Conservation (phyloP, 2,888 invertebrate species). For the Frankliniella intonsa region DNA sequence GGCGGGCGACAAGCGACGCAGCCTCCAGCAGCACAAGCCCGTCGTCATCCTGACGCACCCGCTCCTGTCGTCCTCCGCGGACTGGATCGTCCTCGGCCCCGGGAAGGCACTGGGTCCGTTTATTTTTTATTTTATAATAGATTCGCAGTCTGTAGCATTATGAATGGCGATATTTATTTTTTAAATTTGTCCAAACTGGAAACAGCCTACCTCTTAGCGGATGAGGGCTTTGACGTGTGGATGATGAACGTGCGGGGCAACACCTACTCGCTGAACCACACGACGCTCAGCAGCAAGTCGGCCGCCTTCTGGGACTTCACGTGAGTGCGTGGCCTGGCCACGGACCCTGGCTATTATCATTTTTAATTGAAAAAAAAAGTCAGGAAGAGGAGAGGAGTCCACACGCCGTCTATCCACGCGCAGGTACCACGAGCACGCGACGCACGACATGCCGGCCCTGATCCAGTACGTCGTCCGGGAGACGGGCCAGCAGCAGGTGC, state of each 20-base stretch:
- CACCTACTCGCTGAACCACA: slow-evolving; percentile 1
- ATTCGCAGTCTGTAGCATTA: no score
- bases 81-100: not conserved
- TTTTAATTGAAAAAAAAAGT: no score
- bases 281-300: not conserved
- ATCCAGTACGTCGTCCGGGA: not conserved
- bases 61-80: not conserved
- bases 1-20: no score
- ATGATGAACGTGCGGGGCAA: slow-evolving; percentile 1
- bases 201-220: not conserved
- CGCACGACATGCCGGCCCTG: not conserved
- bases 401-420: not conserved
- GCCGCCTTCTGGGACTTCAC: slow-evolving; percentile 3
- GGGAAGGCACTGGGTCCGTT: not conserved
- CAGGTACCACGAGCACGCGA: slow-evolving; percentile 12
- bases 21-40: not conserved
- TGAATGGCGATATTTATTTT: no score
- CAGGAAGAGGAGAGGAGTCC: no score
- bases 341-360: no score
- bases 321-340: not conserved
- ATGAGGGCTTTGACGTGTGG: slow-evolving; percentile 9
- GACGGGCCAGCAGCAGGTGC: slow-evolving; percentile 14
- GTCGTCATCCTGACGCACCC: not conserved
- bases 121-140: no score
- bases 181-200: no score